These are phyloP conservation scores for Belgica antarctica DNA, from an alignment of 2,888 invertebrate species.

Conservation along the genomic window DNA sequence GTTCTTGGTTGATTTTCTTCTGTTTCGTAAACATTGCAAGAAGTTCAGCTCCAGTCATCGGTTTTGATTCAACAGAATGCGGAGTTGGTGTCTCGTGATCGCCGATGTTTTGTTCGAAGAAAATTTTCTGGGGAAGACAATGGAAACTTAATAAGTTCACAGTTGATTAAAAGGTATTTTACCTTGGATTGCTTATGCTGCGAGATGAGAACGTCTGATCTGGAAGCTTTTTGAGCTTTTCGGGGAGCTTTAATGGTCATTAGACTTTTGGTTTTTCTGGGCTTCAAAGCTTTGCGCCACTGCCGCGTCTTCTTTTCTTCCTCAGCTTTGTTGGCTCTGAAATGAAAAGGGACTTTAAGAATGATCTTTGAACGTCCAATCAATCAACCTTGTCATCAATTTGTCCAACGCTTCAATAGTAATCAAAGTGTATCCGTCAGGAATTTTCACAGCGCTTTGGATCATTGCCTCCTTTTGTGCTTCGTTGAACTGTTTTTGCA, in stretches of 20 bases:
- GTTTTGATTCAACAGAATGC: not conserved
- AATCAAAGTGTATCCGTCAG: conserved; percentile 50
- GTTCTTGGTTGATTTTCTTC: no score
- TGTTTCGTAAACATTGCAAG: no score
- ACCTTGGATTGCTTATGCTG: no score
- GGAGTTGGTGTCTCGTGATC: not conserved
- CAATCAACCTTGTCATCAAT: conserved; percentile 44
- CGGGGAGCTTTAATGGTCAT: not conserved
- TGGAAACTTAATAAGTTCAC: no score
- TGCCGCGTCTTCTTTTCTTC: not conserved
- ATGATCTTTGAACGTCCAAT: no score
- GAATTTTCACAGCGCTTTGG: conserved; percentile 46
- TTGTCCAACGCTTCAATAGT: conserved; percentile 49
- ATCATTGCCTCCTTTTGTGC: conserved; percentile 48
- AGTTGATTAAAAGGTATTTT: not conserved
- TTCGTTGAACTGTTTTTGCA: conserved; percentile 62
- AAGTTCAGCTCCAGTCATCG: not conserved
- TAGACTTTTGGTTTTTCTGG: not conserved
- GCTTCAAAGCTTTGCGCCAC: not conserved
- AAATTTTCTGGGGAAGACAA: not conserved
- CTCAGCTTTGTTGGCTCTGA: no score
- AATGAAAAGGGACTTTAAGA: no score
- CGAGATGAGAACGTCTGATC: no score
- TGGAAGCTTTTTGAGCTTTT: not conserved
- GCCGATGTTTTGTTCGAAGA: not conserved